phyloP scores from a whole-genome alignment of 2,888 invertebrate species.

The Furcula furcula region DNA sequence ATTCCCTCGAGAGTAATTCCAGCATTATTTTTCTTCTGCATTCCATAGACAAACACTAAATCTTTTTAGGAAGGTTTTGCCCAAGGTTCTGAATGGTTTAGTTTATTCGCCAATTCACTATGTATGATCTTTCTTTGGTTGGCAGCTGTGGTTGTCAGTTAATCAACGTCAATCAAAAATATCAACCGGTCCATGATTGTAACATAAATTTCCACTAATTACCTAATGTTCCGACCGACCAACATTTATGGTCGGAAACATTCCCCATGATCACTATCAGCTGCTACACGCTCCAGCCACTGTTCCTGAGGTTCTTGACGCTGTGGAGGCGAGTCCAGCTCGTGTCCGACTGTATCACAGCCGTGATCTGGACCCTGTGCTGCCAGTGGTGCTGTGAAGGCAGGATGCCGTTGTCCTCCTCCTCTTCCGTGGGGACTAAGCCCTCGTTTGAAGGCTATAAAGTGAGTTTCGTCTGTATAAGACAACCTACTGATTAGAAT shows the following conservation, averaged over 20 bases:
- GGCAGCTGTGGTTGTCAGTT: too few species aligned
- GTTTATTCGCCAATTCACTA: too few species aligned
- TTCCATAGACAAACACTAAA: too few species aligned
- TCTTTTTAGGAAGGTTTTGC: too few species aligned
- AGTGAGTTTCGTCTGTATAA: too few species aligned
- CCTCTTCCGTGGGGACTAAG: background rate
- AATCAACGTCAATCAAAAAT: too few species aligned
- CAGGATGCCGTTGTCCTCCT: background rate
- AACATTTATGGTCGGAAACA: background rate
- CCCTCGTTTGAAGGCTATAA: background rate
- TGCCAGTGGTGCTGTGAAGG: conserved; percentile 1
- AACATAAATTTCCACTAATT: background rate
- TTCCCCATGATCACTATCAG: conserved; percentile 29
- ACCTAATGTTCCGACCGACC: background rate
- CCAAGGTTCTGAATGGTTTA: too few species aligned
- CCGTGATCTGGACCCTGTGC: background rate
- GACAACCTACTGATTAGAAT: too few species aligned
- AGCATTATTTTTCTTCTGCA: too few species aligned
- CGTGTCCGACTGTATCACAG: background rate
- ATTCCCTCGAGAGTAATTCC: too few species aligned
- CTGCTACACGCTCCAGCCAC: conserved; percentile 18
- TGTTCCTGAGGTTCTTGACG: conserved; percentile 19
- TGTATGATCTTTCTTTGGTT: too few species aligned
- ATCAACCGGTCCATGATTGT: too few species aligned
- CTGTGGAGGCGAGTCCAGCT: conserved; percentile 25